These are phyloP conservation scores for Pterocles burchelli DNA, from an alignment of 2,113 vertebrate species.

Conservation along the genomic window DNA sequence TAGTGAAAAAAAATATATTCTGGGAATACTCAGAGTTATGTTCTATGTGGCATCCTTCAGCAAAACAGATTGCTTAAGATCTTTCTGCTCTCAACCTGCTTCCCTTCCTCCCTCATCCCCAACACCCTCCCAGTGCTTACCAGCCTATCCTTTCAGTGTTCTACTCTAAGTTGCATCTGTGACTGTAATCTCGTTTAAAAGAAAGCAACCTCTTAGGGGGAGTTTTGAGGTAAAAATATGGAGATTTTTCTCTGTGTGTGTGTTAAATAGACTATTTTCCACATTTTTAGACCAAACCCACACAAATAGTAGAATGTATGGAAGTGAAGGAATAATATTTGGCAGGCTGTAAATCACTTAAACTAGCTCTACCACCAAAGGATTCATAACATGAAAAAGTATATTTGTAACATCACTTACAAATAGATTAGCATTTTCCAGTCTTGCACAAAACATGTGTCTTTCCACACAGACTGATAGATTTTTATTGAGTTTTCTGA, in stretches of 20 bases:
- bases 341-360: neutral
- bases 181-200: neutral
- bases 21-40: neutral
- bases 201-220: neutral
- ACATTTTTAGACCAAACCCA: neutral
- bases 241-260: neutral
- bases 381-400: neutral
- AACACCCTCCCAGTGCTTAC: fast-evolving
- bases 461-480: neutral
- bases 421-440: slow-evolving; percentile 5
- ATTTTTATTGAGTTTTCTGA: slow-evolving; percentile 38
- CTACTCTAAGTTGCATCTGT: neutral
- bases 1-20: neutral
- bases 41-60: neutral
- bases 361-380: neutral
- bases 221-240: neutral
- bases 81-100: neutral
- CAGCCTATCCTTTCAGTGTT: neutral
- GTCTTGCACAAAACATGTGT: neutral
- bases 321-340: neutral
- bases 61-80: neutral
- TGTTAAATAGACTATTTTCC: neutral
- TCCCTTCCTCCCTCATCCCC: neutral
- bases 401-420: neutral
- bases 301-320: neutral